Evolutionary conservation across 2,888 invertebrate genomes (phyloP), one percentile per base, ranked within the genome.

Genomic region (Neoscelio sp.): DNA sequence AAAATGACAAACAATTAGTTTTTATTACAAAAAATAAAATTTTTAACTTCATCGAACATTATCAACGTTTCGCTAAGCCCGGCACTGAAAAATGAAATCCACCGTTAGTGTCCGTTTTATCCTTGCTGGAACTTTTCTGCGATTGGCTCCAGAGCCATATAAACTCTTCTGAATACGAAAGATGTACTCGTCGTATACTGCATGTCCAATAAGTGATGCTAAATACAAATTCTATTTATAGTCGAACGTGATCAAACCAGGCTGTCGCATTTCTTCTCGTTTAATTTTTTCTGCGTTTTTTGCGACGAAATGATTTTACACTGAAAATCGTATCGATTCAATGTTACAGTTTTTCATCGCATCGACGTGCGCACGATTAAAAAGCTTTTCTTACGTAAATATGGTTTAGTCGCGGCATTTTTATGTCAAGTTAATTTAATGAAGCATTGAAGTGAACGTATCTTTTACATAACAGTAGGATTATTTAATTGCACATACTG

Each of bases 361-460:
- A 23, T 1, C 20, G 18, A 0, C 4, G 50, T 7, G 12, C 30
- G 18, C 46, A 23, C 38, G 50, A 46, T 54, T 54, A 28, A 74
- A 65, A 54, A 42, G 28, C 26, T 35, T 40, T 38, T 46, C 30
- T 68, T 68, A 64, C 68, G 56, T 48, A 68, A 76, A 76, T 46
- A 62, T 68, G 67, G 75, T 76, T 46, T 54, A 35, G 68, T 68
- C 40, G 56, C 28, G 42, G 10, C 18, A 44, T 73, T 73, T 60
- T 54, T 54, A 8, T 17, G 38, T 23, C 35, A 26, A 38, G 38
- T 48, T 76, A 76, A 68, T 76, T 68, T 76, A 76, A 76, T 76
- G 75, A 68, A 76, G 62, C 68, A 62, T 68, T 68, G 68, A 76
- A 76, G 75, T 76, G 75, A 76, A 76, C 68, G 75, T 76, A 76